Evolutionary conservation across 1,140 invertebrate genomes (phyloP), one percentile per base, ranked within the genome.

Genomic region (Pogonus chalceus): DNA sequence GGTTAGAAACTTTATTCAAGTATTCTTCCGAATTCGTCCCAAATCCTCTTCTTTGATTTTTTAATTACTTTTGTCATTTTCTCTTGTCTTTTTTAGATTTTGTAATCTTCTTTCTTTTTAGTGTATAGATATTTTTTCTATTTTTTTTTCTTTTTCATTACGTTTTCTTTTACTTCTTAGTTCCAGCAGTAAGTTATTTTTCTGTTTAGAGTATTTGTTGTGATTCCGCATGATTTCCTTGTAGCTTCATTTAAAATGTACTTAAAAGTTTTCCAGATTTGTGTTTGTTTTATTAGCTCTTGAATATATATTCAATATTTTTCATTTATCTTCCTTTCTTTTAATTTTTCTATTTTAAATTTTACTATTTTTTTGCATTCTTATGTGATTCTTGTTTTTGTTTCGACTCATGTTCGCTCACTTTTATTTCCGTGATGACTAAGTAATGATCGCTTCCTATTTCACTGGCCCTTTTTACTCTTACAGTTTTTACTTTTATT

Each of bases 401-500:
- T 43, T 18, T 9, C 18, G 37, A 4, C 37, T 43, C 26, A 43
- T 43, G 7, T 43, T 18, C 37, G 7, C 18, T 43, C 18, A 16
- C 18, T 18, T 43, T 43, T 43, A 43, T 43, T 18, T 43, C 18
- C 18, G 37, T 16, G 4, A 43, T 18, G 3, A 43, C 37, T 43
- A 43, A 18, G 18, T 43, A 43, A 16, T 43, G 37, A 43, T 43
- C 37, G 18, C 37, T 43, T 43, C 37, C 37, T 12, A 43, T 43
- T 43, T 43, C 37, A 18, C 26, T 43, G n/a, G n/a, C n/a, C n/a
- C n/a, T n/a, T n/a, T n/a, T n/a, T n/a, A n/a, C n/a, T n/a, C n/a
- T n/a, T n/a, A n/a, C n/a, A n/a, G n/a, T n/a, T n/a, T n/a, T n/a
- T n/a, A n/a, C 18, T 16, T 16, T 43, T 43, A 10, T 16, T 43